Base-by-base conservation (phyloP, 2,888 invertebrate genomes). In the Ophioninae sp. region DNA sequence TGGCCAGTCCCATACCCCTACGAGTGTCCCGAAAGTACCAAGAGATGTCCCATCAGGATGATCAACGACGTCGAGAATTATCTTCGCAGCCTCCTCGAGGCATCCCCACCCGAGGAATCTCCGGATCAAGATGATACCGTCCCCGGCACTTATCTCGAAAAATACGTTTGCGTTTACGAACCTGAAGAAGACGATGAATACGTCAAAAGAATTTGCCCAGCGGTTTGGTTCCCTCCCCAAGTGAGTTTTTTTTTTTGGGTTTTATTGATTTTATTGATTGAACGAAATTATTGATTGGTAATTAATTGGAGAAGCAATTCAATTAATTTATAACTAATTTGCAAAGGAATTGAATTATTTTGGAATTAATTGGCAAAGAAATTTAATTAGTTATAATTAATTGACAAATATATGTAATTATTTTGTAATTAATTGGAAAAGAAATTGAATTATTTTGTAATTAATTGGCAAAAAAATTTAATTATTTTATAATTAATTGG, bases 1-100 rank as follows among this genome's bases (percentile, higher is more conserved):
- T 92, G 92, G 92, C 89, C 89, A 0, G 87, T 89, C 0, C 78
- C 68, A 2, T 91, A 91, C 82, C 91, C 92, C 3, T 63, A 86
- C 65, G 83, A 86, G 17, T 87, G 87, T 72, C 82, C 87, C 10
- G 87, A 87, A 10, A 83, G 77, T 0, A 56, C 41, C 0, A 51
- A 82, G 41, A 86, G 79, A 20, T 90, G 88, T 81, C 91, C 91
- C 9, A 64, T 79, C 6, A 87, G 91, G 7, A 88, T 85, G 61
- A 88, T 91, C 59, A 82, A 91, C 80, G 92, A 92, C 69, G 88
- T 90, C 6, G 92, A 92, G 78, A 88, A 90, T 83, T 91, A 90
- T 79, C 86, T 91, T 58, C 74, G 71, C 3, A 77, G 76, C n/a
- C n/a, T 79, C 0, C 78, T 86, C 10, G 77, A 86, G 23, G 81